Evolutionary conservation across 2,888 invertebrate species (phyloP).

Genomic region (Caenorhabditis sp.): DNA sequence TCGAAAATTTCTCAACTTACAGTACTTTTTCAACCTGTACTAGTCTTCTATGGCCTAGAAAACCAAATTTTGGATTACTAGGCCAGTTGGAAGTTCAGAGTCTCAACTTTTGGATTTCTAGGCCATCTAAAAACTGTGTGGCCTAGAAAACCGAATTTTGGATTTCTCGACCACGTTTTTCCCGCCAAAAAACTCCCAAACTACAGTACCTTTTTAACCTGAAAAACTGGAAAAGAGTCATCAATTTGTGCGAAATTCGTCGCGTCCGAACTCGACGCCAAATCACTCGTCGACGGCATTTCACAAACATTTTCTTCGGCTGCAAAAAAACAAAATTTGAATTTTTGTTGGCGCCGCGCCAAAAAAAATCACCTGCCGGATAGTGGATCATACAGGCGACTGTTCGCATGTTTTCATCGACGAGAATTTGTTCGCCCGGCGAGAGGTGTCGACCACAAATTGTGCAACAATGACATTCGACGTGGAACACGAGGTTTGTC

Average conservation of each 20-base stretch:
- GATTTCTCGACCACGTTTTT: too few relatives aligned
- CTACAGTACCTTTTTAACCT: conserved; percentile 40
- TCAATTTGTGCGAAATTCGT: conserved; percentile 1
- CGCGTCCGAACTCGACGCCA: conserved; percentile 12
- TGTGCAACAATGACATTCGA: conserved; percentile 65
- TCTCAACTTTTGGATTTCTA: too few relatives aligned
- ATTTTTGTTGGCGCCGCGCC: neutral
- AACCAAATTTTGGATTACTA: too few relatives aligned
- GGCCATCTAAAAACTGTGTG: neutral
- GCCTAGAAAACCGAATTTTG: too few relatives aligned
- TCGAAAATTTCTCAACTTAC: too few relatives aligned
- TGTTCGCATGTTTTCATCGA: conserved; percentile 58
- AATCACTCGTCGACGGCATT: conserved; percentile 14
- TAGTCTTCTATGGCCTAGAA: too few relatives aligned
- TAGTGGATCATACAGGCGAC: conserved; percentile 61
- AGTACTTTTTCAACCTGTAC: conserved; percentile 41
- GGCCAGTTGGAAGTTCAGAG: too few relatives aligned
- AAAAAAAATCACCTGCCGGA: conserved; percentile 14
- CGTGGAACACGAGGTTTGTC: conserved; percentile 65
- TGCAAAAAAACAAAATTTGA: neutral
- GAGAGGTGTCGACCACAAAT: conserved; percentile 59
- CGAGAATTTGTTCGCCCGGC: conserved; percentile 67
- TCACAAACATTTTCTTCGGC: conserved; percentile 19
- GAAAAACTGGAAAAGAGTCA: conserved; percentile 21
- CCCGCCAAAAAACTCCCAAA: too few relatives aligned